Percentiles rank a stretch among this genome's conserved stretches.
Conservation (phyloP, 1,140 invertebrate species). For the Papilio polytes region DNA sequence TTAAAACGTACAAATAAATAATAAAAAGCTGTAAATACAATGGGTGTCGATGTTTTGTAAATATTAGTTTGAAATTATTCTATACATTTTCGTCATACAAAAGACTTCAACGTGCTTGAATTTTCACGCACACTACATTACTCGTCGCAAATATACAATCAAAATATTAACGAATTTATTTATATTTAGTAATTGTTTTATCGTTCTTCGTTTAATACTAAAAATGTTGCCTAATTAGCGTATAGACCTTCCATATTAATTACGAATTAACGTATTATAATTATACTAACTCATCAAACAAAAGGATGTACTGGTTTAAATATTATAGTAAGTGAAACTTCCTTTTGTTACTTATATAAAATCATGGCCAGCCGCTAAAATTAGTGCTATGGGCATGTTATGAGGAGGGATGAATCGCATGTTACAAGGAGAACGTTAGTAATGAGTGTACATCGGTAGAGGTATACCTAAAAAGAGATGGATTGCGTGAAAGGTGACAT, state of each 20-base stretch:
- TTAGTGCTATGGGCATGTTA: not conserved
- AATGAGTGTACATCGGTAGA: too few relatives aligned
- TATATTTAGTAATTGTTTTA: not conserved
- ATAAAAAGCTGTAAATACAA: not conserved
- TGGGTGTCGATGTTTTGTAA: not conserved
- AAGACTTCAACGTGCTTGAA: slow-evolving; percentile 4
- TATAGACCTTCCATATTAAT: not conserved
- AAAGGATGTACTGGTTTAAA: not conserved
- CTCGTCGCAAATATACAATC: not conserved
- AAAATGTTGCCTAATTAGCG: slow-evolving; percentile 29
- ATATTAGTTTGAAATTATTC: not conserved
- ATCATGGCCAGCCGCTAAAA: not conserved
- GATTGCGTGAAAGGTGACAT: too few relatives aligned
- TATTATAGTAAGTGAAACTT: not conserved
- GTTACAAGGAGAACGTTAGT: too few relatives aligned
- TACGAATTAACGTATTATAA: not conserved
- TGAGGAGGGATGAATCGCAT: too few relatives aligned
- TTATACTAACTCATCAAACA: not conserved
- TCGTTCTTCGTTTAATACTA: not conserved
- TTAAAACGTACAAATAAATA: too few relatives aligned
- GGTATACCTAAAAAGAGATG: too few relatives aligned
- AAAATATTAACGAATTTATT: not conserved
- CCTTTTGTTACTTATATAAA: not conserved
- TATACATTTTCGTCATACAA: not conserved
- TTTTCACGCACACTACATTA: not conserved